Evolutionary conservation across 2,797 vertebrate species (phyloP), one percentile per base, ranked within the genome.

Genomic region (Columba guinea): DNA sequence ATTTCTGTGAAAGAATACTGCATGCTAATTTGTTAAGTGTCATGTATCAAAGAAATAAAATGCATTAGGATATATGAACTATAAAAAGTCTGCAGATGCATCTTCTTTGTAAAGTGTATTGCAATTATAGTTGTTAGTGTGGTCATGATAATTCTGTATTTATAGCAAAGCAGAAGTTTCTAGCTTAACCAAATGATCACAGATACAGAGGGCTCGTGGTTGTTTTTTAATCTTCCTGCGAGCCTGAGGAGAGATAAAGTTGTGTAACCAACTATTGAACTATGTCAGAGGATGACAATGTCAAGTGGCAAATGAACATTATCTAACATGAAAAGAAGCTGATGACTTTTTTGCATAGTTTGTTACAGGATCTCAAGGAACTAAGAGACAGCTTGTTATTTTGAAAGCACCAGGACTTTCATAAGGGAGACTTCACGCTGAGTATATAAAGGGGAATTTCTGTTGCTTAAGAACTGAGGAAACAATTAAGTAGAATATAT

Each of bases 251-350:
- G 39, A 82, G 39, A 69, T 3, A n/a, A 77, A 87, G 39, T 30
- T 13, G 2, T 56, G 35, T 60, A 71, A 64, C n/a, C 64, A 28
- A 13, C 41, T 46, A 20, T 1, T 82, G 55, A 82, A 49, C 58
- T 39, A 4, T 30, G 24, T 49, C 41, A 90, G 64, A 62, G 20
- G 32, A 71, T 30, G 49, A 53, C 1, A 0, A 63, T 0, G 0
- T 83, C 49, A 80, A 87, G 32, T 9, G 24, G 28, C 53, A 77
- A 91, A 70, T 5, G 2, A 73, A 65, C 15, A 64, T 34, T 6
- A 89, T 34, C 68, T 60, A 60, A 68, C 11, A 17, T 62, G 53
- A 83, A 92, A 85, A 89, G 68, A 84, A 71, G 23, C 15, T 41
- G n/a, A 63, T 64, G 24, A 46, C 7, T 22, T 46, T 75, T 78